A percentile compares a stretch with the other conserved stretches of the same genome.
phyloP scores from a whole-genome alignment of 2,888 invertebrate genomes.

The Phoenoteleia sp. region DNA sequence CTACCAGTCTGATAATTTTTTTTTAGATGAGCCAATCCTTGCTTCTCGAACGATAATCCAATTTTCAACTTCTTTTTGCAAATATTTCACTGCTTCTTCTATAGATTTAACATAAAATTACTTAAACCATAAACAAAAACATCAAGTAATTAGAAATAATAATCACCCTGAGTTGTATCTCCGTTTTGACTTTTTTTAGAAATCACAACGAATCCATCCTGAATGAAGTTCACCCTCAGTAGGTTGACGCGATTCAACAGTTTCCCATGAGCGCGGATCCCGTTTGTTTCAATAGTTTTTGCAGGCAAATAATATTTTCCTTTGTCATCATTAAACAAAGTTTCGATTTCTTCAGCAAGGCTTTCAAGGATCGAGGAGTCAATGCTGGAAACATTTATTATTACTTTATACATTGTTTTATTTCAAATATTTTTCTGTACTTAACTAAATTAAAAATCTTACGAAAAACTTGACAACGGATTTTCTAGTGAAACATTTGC shows the following conservation, averaged over 20 bases:
- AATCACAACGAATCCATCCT: neutral
- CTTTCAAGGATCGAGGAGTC: neutral
- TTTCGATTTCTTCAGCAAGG: neutral
- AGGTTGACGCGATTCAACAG: neutral
- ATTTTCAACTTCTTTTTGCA: no score
- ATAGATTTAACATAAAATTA: no score
- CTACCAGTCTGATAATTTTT: no score
- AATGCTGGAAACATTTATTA: neutral
- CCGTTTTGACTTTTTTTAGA: no score
- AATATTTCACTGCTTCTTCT: no score
- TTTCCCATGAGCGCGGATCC: neutral
- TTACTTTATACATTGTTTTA: no score
- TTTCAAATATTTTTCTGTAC: no score
- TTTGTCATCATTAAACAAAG: neutral
- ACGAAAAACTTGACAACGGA: conserved; percentile 15
- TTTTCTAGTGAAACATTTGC: neutral
- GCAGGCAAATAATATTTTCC: neutral
- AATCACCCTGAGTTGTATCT: neutral
- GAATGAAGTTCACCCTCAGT: neutral
- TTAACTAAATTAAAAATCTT: conserved; percentile 11
- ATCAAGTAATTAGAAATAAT: no score
- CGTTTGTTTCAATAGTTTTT: neutral
- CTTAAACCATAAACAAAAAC: no score
- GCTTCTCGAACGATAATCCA: no score
- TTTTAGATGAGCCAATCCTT: no score